Base-by-base conservation (phyloP, 2,888 invertebrate species). In the Cephus spinipes region DNA sequence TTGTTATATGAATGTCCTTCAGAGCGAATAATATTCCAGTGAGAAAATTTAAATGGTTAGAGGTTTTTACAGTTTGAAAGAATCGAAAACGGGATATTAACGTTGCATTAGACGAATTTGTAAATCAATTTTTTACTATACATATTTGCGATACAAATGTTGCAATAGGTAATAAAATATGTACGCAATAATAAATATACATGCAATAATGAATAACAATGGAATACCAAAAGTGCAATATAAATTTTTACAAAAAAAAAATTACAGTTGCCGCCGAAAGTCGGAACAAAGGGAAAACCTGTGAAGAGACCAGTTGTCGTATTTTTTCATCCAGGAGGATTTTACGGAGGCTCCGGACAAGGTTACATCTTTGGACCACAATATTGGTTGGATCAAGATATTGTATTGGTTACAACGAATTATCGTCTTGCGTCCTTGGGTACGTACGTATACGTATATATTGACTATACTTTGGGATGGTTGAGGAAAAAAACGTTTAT, bases 331-430 rank as follows among this genome's bases (percentile, higher is more conserved):
- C 93, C 94, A 0, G 95, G 95, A 0, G 94, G 93, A 11, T 95
- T 94, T 88, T 94, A 94, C 88, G 92, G 93, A 0, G 90, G 92
- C n/a, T 93, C 94, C 0, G 94, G 94, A 0, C 93, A 93, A 82
- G 95, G 94, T 80, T 91, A 81, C n/a, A 84, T 88, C 76, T 89
- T 92, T 1, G 94, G 94, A 0, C 95, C 95, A 0, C 92, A 94
- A 82, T 94, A 95, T 84, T 92, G 95, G 9, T 92, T 95, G 85
- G 95, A 95, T 88, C 92, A 93, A 71, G 94, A 95, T 79, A 89
- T 95, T 35, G 94, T 95, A 0, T 89, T 95, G 71, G 95, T 95
- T 11, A 94, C 94, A 1, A 92, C 94, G 68, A 95, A 95, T 88
- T 95, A 95, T 87, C 92, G 95, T 9, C 90, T 95, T 4, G 94